phyloP scores from a whole-genome alignment of 2,888 invertebrate genomes.

The Frankliniella intonsa region DNA sequence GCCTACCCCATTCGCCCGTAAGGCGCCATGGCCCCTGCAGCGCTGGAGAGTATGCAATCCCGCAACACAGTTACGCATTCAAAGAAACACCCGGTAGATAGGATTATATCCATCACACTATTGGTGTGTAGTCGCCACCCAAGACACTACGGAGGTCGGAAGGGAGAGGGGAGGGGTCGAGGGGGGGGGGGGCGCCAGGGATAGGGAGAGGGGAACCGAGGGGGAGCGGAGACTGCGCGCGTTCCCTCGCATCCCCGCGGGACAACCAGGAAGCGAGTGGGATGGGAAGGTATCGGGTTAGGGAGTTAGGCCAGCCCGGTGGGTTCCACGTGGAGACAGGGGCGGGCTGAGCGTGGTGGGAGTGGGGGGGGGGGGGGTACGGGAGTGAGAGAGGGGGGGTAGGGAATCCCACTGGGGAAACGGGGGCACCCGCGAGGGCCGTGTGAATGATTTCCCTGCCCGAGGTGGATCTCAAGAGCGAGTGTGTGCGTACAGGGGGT shows the following conservation, averaged over 20 bases:
- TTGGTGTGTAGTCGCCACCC: too few relatives aligned
- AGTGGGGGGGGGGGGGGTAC: conserved; percentile 33
- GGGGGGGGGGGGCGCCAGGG: conserved; percentile 33
- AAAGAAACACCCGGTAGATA: too few relatives aligned
- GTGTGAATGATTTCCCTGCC: conserved; percentile 29
- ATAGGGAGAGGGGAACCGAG: conserved; percentile 37
- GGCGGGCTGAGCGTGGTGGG: not conserved
- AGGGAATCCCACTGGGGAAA: conserved; percentile 37
- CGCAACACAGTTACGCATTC: too few relatives aligned
- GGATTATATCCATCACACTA: too few relatives aligned
- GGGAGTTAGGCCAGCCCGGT: not conserved
- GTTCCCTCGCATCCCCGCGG: not conserved
- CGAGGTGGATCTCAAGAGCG: conserved; percentile 35
- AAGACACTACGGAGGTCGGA: not conserved
- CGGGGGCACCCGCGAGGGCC: conserved; percentile 37
- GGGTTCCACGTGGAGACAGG: too few relatives aligned
- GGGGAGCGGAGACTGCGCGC: conserved; percentile 21
- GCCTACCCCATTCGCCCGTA: too few relatives aligned
- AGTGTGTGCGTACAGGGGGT: not conserved
- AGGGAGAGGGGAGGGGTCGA: conserved; percentile 30
- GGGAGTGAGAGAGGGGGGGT: conserved; percentile 38
- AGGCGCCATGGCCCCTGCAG: too few relatives aligned
- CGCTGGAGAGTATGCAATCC: too few relatives aligned
- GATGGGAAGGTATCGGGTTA: conserved; percentile 36
- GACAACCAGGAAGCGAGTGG: conserved; percentile 38